Percentiles rank a stretch among this genome's conserved stretches.
Evolutionary conservation across 2,797 vertebrate species (phyloP).

Genomic region (Sitta carolinensis): DNA sequence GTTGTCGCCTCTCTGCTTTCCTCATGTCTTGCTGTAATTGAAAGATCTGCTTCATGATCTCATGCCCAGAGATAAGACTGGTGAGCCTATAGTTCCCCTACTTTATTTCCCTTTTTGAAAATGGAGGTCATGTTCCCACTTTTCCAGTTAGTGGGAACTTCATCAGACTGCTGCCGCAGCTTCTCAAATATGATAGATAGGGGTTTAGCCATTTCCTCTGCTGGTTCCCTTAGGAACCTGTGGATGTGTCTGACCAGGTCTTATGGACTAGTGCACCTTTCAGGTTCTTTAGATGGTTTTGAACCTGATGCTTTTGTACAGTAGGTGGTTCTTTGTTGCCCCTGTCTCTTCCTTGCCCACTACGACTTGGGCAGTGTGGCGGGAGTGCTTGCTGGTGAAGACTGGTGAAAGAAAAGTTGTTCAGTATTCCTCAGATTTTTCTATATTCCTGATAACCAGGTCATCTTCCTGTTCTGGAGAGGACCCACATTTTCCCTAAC

Average conservation of each 20-base stretch:
- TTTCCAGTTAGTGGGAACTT: background rate
- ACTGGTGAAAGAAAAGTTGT: background rate
- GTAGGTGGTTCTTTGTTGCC: background rate
- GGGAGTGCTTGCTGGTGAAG: background rate
- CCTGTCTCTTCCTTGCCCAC: background rate
- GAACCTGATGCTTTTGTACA: background rate
- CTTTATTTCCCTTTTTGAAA: background rate
- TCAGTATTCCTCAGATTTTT: background rate
- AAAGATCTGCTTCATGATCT: background rate
- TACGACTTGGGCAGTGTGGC: accelerated
- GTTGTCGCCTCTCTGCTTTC: background rate
- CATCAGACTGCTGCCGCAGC: background rate
- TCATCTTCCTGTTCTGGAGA: background rate
- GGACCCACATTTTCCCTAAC: background rate
- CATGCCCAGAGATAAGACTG: background rate
- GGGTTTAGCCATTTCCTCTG: background rate
- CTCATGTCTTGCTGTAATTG: background rate
- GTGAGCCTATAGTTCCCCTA: background rate
- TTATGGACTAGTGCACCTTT: too few relatives aligned
- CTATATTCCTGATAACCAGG: background rate
- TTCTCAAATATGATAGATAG: background rate
- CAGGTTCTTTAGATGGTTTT: background rate
- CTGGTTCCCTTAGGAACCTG: background rate
- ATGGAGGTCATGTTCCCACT: background rate
- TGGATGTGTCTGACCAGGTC: background rate